Percentiles rank a stretch among this genome's conserved stretches.
phyloP scores from a whole-genome alignment of 1,140 invertebrate species.

The Brachionus paranguensis region DNA sequence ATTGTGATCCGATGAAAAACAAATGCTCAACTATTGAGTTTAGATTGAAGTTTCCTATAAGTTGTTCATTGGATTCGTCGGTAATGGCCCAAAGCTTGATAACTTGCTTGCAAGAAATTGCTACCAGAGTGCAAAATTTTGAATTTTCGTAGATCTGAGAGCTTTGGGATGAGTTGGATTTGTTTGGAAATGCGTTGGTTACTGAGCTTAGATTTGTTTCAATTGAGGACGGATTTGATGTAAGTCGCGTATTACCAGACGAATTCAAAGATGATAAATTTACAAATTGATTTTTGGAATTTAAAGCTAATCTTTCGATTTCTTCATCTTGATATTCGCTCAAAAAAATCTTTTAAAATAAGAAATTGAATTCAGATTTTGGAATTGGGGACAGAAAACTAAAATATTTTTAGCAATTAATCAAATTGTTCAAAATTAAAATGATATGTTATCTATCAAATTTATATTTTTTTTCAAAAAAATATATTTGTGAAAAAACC shows the following conservation, averaged over 20 bases:
- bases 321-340: conserved; percentile 80
- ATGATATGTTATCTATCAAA: too few relatives aligned
- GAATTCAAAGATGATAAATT: conserved; percentile 41
- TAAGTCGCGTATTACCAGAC: neutral
- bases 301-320: conserved; percentile 86
- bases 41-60: conserved; percentile 74
- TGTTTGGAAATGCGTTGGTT: neutral
- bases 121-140: conserved; percentile 12
- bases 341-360: neutral
- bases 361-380: too few relatives aligned
- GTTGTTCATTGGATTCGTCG: conserved; percentile 57
- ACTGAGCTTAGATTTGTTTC: neutral
- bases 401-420: too few relatives aligned
- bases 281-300: conserved; percentile 75
- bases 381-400: too few relatives aligned
- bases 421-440: too few relatives aligned
- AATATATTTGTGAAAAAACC: too few relatives aligned
- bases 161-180: neutral
- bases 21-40: conserved; percentile 86
- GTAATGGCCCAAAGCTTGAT: conserved; percentile 80
- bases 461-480: too few relatives aligned
- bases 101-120: neutral
- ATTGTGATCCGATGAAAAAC: conserved; percentile 91
- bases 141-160: neutral
- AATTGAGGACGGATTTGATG: neutral